Conservation (phyloP, 2,888 invertebrate genomes). For the Dicyrtoma fusca region DNA sequence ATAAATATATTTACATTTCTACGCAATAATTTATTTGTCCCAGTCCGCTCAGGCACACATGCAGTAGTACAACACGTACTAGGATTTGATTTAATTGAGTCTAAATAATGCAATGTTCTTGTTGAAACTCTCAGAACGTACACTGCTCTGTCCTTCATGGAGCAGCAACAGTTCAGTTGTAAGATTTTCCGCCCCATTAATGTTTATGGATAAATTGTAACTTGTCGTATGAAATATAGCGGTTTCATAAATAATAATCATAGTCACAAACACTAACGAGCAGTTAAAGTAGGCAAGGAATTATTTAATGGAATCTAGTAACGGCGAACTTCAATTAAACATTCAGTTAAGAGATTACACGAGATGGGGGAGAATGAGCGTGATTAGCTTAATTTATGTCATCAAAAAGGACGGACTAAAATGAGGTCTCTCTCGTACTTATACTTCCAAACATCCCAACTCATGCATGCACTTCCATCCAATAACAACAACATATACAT, state of each 20-base stretch:
- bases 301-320: neutral
- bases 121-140: too few species aligned
- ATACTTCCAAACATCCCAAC: neutral
- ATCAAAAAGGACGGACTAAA: neutral
- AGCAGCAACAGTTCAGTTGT: too few species aligned
- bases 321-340: neutral
- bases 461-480: too few species aligned
- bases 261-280: neutral
- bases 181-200: slow-evolving; percentile 6
- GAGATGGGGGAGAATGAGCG: slow-evolving; percentile 11
- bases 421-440: neutral
- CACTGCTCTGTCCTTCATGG: too few species aligned
- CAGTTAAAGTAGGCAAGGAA: neutral
- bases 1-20: too few species aligned
- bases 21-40: too few species aligned
- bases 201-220: neutral
- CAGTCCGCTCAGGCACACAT: too few species aligned
- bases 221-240: neutral
- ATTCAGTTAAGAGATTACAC: slow-evolving; percentile 14
- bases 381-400: slow-evolving; percentile 32
- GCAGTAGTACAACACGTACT: too few species aligned
- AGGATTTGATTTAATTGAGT: too few species aligned
- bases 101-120: too few species aligned
- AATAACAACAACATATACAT: too few species aligned
- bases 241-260: slow-evolving; percentile 21